Base-by-base conservation (phyloP, 2,797 vertebrate genomes). In the Circus cinereus region DNA sequence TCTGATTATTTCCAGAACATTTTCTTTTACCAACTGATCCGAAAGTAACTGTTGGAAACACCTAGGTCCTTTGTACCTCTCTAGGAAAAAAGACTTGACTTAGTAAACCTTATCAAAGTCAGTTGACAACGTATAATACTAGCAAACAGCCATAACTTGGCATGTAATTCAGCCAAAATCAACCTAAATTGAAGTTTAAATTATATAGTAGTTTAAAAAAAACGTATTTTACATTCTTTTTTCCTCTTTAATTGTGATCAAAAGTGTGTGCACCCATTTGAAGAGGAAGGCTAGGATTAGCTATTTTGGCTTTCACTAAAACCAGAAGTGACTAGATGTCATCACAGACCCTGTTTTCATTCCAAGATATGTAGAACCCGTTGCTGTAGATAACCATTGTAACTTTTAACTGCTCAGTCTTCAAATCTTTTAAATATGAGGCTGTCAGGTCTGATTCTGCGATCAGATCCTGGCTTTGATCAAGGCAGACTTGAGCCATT, bases 351-450 rank as follows among this genome's bases (percentile, higher is more conserved):
- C 70, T 74, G 14, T 67, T 78, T 90, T 88, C 36, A 56, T 93
- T 87, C 16, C 68, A 65, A 32, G 83, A 73, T 54, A 45, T 4
- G 22, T 89, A 73, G 67, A 69, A 54, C 22, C 10, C 21, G 12
- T 32, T 95, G 69, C 54, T 92, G 62, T 63, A 90, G 79, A 79
- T 65, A 95, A 63, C 51, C 14, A 45, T 43, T 42, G 27, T 42
- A 95, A 40, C 43, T 93, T 94, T 84, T 60, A 93, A 95, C 24
- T 84, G 29, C 36, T 82, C 54, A 34, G 27, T 50, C 87, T 95
- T 93, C 59, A 86, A 93, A 94, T 90, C 82, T 93, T 96, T 95
- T 85, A 95, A 96, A 91, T 94, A 95, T 84, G 88, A 89, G 29
- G 40, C 62, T 96, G 79, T 89, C 79, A 88, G 27, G 14, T 81